These are phyloP conservation scores for Diplodus puntazzo DNA, from an alignment of 2,797 vertebrate genomes.

Conservation along the genomic window DNA sequence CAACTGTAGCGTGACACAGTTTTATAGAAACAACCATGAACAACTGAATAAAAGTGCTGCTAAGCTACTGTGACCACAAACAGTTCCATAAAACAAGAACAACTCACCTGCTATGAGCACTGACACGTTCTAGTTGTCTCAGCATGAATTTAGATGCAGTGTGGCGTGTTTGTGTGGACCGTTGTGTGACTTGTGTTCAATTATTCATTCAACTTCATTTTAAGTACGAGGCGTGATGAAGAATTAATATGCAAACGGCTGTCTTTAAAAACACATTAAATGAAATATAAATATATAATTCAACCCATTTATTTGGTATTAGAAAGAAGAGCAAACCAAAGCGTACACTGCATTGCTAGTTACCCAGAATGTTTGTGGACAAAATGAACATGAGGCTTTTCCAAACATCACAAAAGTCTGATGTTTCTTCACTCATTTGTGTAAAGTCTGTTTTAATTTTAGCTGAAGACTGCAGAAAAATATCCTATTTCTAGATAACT, in stretches of 20 bases:
- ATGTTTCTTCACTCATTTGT: conserved; percentile 29
- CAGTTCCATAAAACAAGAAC: conserved; percentile 54
- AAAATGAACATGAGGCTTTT: conserved; percentile 38
- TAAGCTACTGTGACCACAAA: conserved; percentile 46
- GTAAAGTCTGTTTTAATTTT: conserved; percentile 43
- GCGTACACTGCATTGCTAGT: conserved; percentile 47
- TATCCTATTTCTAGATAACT: conserved; percentile 32
- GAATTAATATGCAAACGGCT: not conserved
- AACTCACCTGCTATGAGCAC: conserved; percentile 75
- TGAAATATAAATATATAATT: conserved; percentile 35
- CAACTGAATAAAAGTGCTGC: conserved; percentile 40
- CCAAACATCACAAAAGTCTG: conserved; percentile 34
- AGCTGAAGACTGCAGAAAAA: conserved; percentile 22
- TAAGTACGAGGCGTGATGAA: conserved; percentile 9
- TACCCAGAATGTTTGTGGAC: conserved; percentile 49
- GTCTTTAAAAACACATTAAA: conserved; percentile 4
- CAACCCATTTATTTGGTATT: conserved; percentile 80
- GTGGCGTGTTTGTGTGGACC: conserved; percentile 29
- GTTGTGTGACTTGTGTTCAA: conserved; percentile 26
- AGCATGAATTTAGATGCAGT: conserved; percentile 38
- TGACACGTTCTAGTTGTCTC: conserved; percentile 47
- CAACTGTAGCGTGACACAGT: conserved; percentile 15
- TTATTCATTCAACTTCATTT: conserved; percentile 19
- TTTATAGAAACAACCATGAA: conserved; percentile 27
- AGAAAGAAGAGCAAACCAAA: conserved; percentile 70